Conservation (phyloP, 1,140 invertebrate species). For the Telenomus remus region DNA sequence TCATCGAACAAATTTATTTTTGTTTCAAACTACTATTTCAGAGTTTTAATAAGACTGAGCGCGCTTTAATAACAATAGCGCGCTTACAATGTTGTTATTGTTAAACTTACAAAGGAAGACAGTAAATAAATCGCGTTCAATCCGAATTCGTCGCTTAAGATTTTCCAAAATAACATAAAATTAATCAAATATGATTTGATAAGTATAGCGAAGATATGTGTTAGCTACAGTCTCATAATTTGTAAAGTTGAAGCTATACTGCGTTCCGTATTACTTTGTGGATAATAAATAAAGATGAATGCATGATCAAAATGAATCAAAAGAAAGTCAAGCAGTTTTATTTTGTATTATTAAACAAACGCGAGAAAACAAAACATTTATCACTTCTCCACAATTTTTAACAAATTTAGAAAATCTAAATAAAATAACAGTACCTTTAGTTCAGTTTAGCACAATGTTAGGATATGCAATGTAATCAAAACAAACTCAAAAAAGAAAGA, state of each 20-base stretch:
- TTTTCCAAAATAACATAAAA: background rate
- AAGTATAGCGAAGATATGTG: constrained; percentile 12
- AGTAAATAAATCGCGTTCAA: constrained; percentile 35
- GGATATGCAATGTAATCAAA: background rate
- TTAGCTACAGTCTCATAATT: constrained; percentile 1
- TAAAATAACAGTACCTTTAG: too few relatives aligned
- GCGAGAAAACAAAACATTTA: too few relatives aligned
- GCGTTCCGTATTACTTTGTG: background rate
- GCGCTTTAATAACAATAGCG: constrained; percentile 25
- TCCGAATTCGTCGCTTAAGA: constrained; percentile 27
- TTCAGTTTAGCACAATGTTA: background rate
- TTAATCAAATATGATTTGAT: too few relatives aligned
- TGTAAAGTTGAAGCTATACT: background rate
- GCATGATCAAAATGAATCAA: too few relatives aligned
- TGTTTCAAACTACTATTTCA: background rate
- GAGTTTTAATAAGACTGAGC: constrained; percentile 4
- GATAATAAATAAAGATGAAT: too few relatives aligned
- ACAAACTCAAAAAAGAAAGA: constrained; percentile 7
- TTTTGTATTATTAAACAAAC: too few relatives aligned
- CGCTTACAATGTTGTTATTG: constrained; percentile 28
- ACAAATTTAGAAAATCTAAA: too few relatives aligned
- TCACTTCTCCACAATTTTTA: too few relatives aligned
- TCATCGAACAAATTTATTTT: constrained; percentile 1
- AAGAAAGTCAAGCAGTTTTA: too few relatives aligned
- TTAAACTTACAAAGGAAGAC: constrained; percentile 52